These are phyloP conservation scores for Nerophis ophidion DNA, from an alignment of 2,113 vertebrate genomes.

Conservation along the genomic window DNA sequence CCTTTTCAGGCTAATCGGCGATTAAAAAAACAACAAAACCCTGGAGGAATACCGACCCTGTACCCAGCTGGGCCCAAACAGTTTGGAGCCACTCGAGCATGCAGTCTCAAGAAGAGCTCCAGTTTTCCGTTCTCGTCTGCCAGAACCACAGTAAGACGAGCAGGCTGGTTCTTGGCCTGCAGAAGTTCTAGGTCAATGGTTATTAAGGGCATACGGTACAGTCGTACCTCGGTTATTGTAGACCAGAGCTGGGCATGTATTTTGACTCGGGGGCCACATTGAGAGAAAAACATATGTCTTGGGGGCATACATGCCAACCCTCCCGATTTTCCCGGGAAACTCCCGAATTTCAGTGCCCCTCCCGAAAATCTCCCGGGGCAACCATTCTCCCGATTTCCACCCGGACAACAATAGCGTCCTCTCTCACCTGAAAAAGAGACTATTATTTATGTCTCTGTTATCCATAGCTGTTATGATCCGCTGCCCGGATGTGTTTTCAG, in stretches of 20 bases:
- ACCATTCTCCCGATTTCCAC: no score
- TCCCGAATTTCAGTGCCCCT: no score
- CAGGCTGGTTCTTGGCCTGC: slow-evolving; percentile 47
- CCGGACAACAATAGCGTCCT: no score
- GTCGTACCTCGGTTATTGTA: no score
- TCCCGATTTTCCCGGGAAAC: no score
- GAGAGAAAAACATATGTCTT: neutral
- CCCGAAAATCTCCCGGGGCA: no score
- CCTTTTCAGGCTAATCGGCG: slow-evolving; percentile 2
- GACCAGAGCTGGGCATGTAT: no score
- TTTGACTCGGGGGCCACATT: neutral
- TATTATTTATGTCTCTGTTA: no score
- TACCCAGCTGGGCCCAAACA: slow-evolving; percentile 3
- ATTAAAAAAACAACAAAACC: slow-evolving; percentile 15
- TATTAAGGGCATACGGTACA: slow-evolving; percentile 18
- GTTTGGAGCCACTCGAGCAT: slow-evolving; percentile 19
- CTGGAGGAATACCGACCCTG: neutral
- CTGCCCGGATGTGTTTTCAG: no score
- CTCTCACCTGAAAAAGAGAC: no score
- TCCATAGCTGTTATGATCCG: no score
- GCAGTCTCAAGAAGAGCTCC: neutral
- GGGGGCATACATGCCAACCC: no score
- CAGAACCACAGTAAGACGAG: slow-evolving; percentile 34
- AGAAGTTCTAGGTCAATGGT: slow-evolving; percentile 19
- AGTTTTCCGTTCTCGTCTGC: slow-evolving; percentile 31